Conservation (phyloP, 2,888 invertebrate species). For the Cerceris rybyensis region DNA sequence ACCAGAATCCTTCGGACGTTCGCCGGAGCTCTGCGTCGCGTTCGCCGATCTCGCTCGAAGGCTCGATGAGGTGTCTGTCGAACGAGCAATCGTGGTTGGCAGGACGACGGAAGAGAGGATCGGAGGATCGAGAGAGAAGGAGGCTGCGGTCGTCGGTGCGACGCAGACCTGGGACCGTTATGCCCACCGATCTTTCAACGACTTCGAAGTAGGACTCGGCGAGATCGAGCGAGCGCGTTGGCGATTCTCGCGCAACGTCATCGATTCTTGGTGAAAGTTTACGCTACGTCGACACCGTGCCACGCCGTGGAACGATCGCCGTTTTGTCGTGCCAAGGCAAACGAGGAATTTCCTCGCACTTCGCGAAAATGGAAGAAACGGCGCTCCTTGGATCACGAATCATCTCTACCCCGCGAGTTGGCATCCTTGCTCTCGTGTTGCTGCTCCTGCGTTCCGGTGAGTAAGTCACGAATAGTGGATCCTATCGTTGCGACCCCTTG, state of each 20-base stretch:
- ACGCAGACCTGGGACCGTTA: background rate
- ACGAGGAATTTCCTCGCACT: background rate
- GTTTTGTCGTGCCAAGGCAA: background rate
- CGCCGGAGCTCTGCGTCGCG: no score
- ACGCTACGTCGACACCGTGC: background rate
- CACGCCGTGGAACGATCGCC: background rate
- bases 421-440: no score
- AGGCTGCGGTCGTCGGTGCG: slow-evolving; percentile 12
- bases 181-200: no score
- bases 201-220: background rate
- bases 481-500: no score
- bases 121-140: slow-evolving; percentile 1
- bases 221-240: slow-evolving; percentile 16
- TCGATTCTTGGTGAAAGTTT: slow-evolving; percentile 44
- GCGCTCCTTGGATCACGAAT: background rate
- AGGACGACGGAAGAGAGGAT: slow-evolving; percentile 6
- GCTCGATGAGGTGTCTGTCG: slow-evolving; percentile 12
- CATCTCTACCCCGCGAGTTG: no score
- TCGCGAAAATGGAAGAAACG: background rate
- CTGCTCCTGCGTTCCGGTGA: no score
- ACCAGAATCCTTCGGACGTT: no score
- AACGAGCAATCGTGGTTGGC: background rate
- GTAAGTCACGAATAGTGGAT: no score
- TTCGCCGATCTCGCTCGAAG: no score
- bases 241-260: slow-evolving; percentile 22